phyloP scores from a whole-genome alignment of 92 coral and sea anemone genomes.

The Heliopora coerulea region DNA sequence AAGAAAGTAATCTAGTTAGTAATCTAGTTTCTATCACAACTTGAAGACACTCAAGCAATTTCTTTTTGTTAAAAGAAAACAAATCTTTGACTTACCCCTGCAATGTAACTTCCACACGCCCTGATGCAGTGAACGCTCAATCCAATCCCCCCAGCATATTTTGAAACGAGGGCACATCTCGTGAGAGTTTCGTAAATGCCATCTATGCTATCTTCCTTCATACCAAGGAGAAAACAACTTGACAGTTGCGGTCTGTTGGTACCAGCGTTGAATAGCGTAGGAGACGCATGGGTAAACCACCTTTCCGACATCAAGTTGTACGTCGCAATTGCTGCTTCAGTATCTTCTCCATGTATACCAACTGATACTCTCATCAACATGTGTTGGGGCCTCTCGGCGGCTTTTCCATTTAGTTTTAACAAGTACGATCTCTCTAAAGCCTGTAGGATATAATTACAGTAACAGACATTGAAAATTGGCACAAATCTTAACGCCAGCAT shows the following conservation, averaged over 20 bases:
- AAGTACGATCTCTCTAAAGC: slow-evolving; percentile 88
- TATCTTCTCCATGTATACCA: slow-evolving; percentile 89
- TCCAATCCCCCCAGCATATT: slow-evolving; percentile 96
- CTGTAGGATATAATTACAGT: slow-evolving; percentile 43
- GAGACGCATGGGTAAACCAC: slow-evolving; percentile 98
- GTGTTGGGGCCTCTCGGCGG: slow-evolving; percentile 93
- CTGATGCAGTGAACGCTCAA: slow-evolving; percentile 81
- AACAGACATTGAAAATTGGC: too few relatives aligned
- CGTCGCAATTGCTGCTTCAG: slow-evolving; percentile 83
- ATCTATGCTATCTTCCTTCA: slow-evolving; percentile 93
- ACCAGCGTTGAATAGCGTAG: slow-evolving; percentile 91
- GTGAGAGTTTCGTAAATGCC: slow-evolving; percentile 90
- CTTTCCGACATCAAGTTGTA: slow-evolving; percentile 86
- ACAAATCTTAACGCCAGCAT: too few relatives aligned
- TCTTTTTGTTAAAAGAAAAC: too few relatives aligned
- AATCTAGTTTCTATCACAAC: too few relatives aligned
- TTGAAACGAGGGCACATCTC: slow-evolving; percentile 92
- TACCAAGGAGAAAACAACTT: slow-evolving; percentile 80
- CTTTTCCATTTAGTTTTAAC: slow-evolving; percentile 81
- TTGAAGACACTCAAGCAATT: too few relatives aligned
- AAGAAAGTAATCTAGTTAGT: too few relatives aligned
- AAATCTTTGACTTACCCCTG: slow-evolving; percentile 62
- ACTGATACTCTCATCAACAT: slow-evolving; percentile 96
- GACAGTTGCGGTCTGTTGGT: slow-evolving; percentile 92
- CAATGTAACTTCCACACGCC: slow-evolving; percentile 95